These are phyloP conservation scores for Prietella phreatophila DNA, from an alignment of 2,113 vertebrate species.

Conservation along the genomic window DNA sequence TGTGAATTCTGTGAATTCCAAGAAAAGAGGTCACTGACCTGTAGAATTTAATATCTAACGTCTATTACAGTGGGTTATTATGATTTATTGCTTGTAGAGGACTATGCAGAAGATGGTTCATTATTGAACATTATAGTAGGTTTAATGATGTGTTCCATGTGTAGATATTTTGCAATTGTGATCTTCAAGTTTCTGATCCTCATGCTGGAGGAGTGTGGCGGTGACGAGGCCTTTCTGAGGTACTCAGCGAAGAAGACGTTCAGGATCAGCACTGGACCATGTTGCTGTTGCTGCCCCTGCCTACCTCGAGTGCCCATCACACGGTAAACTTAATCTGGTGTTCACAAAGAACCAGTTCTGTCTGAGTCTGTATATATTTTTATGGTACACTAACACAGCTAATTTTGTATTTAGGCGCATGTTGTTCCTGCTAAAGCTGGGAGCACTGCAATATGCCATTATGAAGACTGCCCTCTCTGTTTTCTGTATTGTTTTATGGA, in stretches of 20 bases:
- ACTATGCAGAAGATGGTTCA: background rate
- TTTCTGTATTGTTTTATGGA: slow-evolving; percentile 81
- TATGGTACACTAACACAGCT: background rate
- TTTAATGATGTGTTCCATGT: background rate
- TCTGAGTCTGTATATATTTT: background rate
- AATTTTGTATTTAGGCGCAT: slow-evolving; percentile 62
- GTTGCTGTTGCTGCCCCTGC: slow-evolving; percentile 82
- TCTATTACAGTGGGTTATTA: background rate
- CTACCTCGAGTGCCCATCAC: slow-evolving; percentile 75
- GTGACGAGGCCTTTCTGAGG: slow-evolving; percentile 74
- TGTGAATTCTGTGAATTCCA: background rate
- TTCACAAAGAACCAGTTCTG: background rate
- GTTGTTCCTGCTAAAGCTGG: slow-evolving; percentile 83
- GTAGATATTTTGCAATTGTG: slow-evolving; percentile 81
- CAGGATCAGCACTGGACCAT: slow-evolving; percentile 79
- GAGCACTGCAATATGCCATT: slow-evolving; percentile 82
- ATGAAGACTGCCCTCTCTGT: slow-evolving; percentile 77
- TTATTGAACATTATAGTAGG: background rate
- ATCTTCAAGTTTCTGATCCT: slow-evolving; percentile 84
- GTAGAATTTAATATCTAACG: background rate
- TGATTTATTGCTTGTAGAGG: background rate
- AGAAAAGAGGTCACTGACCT: background rate
- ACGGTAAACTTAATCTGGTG: slow-evolving; percentile 65
- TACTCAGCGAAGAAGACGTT: slow-evolving; percentile 66
- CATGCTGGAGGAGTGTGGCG: slow-evolving; percentile 82